Evolutionary conservation across 1,140 invertebrate species (phyloP).

Genomic region (Trachymyrmex septentrionalis): DNA sequence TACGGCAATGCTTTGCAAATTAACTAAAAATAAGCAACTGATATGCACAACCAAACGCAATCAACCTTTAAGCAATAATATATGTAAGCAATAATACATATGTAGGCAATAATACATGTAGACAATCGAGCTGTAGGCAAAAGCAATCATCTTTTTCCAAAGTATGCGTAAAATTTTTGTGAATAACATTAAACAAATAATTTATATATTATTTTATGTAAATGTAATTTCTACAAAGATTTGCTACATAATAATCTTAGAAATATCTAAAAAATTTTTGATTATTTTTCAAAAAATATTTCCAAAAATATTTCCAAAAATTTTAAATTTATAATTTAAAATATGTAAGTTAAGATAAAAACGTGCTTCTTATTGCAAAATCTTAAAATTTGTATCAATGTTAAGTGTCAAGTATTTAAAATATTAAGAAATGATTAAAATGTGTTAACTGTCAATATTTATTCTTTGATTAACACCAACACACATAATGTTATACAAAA

Average conservation of each 20-base stretch:
- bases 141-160: too few relatives aligned
- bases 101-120: too few relatives aligned
- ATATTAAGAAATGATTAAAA: not conserved
- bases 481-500: not conserved
- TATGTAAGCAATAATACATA: too few relatives aligned
- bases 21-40: not conserved
- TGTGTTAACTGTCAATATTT: not conserved
- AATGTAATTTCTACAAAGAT: not conserved
- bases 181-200: not conserved
- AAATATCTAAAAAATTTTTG: not conserved
- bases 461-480: conserved; percentile 24
- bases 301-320: not conserved
- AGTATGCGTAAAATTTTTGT: not conserved
- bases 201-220: not conserved
- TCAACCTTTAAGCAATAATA: too few relatives aligned
- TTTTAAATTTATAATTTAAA: not conserved
- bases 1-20: not conserved
- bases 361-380: not conserved
- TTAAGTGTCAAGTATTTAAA: not conserved
- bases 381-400: not conserved
- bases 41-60: not conserved
- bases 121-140: too few relatives aligned
- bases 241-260: too few relatives aligned
- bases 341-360: not conserved
- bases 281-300: not conserved